Evolutionary conservation across 2,888 invertebrate genomes (phyloP).

Genomic region (Eristalis pertinax): DNA sequence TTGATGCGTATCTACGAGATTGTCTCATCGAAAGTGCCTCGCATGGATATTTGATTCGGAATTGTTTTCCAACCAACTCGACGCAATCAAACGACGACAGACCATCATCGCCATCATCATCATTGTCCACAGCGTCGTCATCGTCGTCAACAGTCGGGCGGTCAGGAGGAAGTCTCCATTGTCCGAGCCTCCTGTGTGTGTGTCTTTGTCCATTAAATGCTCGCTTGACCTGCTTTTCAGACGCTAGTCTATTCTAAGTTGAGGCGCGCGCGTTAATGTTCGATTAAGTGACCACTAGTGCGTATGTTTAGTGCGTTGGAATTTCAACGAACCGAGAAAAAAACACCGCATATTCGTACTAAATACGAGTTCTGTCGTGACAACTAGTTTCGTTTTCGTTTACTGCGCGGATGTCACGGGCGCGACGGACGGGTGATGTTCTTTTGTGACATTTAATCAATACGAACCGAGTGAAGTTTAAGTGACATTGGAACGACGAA

Average conservation of each 20-base stretch:
- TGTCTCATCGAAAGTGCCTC: conserved; percentile 42
- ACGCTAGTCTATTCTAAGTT: conserved; percentile 10
- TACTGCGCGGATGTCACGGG: not conserved
- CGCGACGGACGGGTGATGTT: conserved; percentile 13
- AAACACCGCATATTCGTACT: not conserved
- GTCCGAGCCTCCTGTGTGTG: conserved; percentile 23
- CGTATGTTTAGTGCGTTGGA: not conserved
- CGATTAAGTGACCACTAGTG: conserved; percentile 24
- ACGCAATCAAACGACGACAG: not conserved
- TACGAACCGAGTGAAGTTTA: conserved; percentile 3
- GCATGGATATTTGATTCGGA: conserved; percentile 29
- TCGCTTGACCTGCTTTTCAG: conserved; percentile 6
- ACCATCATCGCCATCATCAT: not conserved
- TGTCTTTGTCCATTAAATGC: conserved; percentile 2
- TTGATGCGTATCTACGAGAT: conserved; percentile 34
- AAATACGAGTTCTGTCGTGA: not conserved
- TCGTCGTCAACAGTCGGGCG: not conserved
- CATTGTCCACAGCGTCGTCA: not conserved
- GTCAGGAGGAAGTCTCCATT: not conserved
- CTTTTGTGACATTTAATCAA: conserved; percentile 13
- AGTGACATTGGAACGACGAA: not conserved
- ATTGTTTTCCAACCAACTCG: conserved; percentile 20
- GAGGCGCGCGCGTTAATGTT: conserved; percentile 19
- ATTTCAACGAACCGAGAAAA: not conserved
- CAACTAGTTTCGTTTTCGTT: conserved; percentile 6